Evolutionary conservation across 1,140 invertebrate genomes (phyloP).

Genomic region (Drosophila sproati): DNA sequence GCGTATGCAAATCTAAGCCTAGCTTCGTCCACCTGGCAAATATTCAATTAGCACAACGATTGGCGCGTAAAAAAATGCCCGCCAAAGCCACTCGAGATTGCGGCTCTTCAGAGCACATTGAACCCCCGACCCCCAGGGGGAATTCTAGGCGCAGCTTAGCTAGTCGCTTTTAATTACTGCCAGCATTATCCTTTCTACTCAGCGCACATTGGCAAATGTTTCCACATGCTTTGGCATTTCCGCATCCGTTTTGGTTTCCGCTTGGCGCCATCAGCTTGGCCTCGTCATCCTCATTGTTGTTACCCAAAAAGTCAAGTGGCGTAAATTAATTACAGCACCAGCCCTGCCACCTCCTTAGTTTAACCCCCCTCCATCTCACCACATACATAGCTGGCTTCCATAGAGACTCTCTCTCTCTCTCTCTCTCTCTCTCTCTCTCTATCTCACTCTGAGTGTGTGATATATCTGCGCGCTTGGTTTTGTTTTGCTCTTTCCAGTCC

Average conservation of each 20-base stretch:
- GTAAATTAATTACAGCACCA: slow-evolving; percentile 75
- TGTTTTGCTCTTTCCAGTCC: slow-evolving; percentile 29
- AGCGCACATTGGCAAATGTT: slow-evolving; percentile 70
- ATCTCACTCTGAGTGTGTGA: slow-evolving; percentile 10
- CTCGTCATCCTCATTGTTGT: slow-evolving; percentile 37
- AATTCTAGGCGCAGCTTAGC: slow-evolving; percentile 30
- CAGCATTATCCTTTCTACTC: slow-evolving; percentile 49
- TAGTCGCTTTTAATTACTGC: slow-evolving; percentile 63
- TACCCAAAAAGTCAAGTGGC: slow-evolving; percentile 69
- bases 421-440: background rate
- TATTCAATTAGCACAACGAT: slow-evolving; percentile 70
- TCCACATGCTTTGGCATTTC: slow-evolving; percentile 72
- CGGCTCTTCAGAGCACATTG: slow-evolving; percentile 19
- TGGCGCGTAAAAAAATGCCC: slow-evolving; percentile 62
- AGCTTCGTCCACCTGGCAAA: slow-evolving; percentile 59
- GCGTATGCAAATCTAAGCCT: slow-evolving; percentile 42
- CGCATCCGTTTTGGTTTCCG: slow-evolving; percentile 52
- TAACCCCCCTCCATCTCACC: background rate
- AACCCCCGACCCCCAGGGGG: slow-evolving; percentile 7
- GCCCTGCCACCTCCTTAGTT: background rate
- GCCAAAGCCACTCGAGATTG: slow-evolving; percentile 35
- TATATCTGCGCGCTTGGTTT: slow-evolving; percentile 37
- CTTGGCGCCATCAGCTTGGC: slow-evolving; percentile 35
- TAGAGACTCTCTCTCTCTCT: slow-evolving; percentile 2
- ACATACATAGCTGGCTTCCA: slow-evolving; percentile 1